A percentile compares a stretch with the other conserved stretches of the same genome.
Evolutionary conservation across 2,888 invertebrate genomes (phyloP).

Genomic region (Campaea margaritaria): DNA sequence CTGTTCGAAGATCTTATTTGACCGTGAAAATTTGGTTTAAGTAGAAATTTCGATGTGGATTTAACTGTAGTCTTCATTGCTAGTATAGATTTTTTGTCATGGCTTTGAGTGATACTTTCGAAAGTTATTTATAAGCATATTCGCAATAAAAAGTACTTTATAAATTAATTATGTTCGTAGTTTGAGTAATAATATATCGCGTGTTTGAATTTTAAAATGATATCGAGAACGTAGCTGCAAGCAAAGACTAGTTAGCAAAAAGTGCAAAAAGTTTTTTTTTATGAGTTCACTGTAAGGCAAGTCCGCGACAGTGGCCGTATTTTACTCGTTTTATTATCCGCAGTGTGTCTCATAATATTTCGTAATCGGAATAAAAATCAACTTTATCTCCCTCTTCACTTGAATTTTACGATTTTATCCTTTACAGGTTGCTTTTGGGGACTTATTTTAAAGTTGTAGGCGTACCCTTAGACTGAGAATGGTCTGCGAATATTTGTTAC

Average conservation of each 20-base stretch:
- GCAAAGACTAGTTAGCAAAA: background rate
- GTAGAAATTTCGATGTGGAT: conserved; percentile 26
- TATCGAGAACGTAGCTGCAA: too few species aligned
- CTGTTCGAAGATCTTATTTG: conserved; percentile 32
- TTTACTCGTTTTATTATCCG: conserved; percentile 6
- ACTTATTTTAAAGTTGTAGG: conserved; percentile 3
- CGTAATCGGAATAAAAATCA: conserved; percentile 19
- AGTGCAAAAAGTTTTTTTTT: background rate
- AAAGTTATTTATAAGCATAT: too few species aligned
- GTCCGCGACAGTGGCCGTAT: conserved; percentile 4
- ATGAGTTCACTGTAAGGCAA: conserved; percentile 1
- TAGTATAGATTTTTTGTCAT: too few species aligned
- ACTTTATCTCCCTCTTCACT: conserved; percentile 13
- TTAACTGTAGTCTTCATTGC: conserved; percentile 7
- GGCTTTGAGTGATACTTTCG: too few species aligned
- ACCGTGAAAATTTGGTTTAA: conserved; percentile 27
- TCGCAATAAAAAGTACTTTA: too few species aligned
- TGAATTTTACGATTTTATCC: conserved; percentile 15
- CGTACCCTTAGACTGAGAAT: conserved; percentile 7
- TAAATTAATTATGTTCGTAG: too few species aligned
- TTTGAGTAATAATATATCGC: too few species aligned
- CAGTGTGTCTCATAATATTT: conserved; percentile 13
- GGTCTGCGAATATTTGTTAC: background rate
- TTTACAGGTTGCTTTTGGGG: background rate
- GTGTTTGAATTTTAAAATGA: too few species aligned